Evolutionary conservation across 2,113 vertebrate species (phyloP), one percentile per base, ranked within the genome.

Genomic region (Lagopus muta): DNA sequence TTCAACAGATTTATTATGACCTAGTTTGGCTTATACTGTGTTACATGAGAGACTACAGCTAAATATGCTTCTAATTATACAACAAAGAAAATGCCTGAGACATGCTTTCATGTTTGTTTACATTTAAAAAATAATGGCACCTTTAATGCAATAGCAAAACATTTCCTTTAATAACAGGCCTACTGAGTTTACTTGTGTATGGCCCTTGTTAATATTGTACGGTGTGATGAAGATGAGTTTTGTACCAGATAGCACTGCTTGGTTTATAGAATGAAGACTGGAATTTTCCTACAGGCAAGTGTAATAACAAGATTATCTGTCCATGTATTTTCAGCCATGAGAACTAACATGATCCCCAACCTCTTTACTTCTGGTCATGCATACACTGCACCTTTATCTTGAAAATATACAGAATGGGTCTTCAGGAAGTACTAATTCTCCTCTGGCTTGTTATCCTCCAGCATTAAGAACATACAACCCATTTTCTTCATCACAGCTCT

Each of bases 1-100:
- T 78, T 84, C 61, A 94, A 67, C 25, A 25, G 50, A 52, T 95
- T 92, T 96, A 92, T 95, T 96, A 34, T 38, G 78, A 71, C 25
- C 43, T 30, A 71, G 22, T 48, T 24, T 69, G 36, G 47, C 34
- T 94, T 32, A 86, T 66, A 48, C 36, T 14, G 48, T 79, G 42
- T 93, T 91, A 95, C 67, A 86, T 30, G 32, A 38, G 19, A 80
- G 67, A 62, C 88, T 70, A 92, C 60, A 95, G 72, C n/a, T 82
- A 69, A 21, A 65, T 50, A 65, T 4, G 28, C 62, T 77, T 88
- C 74, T 86, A 91, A 88, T 77, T 28, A 71, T 8, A 77, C 45
- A 79, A 40, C 34, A 76, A 76, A 85, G 79, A 81, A 67, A 91
- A 40, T 10, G n/a, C 48, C 27, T 42, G 82, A 78, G 13, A 69